A percentile compares a stretch with the other conserved stretches of the same genome.
Evolutionary conservation across 2,797 vertebrate genomes (phyloP).

Genomic region (Onychomys leucogaster): DNA sequence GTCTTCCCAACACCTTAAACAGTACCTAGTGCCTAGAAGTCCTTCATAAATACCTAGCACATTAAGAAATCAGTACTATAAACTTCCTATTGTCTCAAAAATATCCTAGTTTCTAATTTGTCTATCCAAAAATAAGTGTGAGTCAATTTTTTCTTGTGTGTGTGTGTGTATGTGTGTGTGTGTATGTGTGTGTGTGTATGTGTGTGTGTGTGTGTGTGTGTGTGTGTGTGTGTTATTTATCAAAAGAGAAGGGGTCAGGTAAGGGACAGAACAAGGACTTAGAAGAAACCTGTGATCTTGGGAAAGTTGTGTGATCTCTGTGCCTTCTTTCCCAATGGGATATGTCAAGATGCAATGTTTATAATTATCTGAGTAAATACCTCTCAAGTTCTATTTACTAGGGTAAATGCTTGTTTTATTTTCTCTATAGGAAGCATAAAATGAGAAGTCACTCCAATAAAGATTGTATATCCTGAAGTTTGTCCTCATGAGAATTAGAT

Average conservation of each 20-base stretch:
- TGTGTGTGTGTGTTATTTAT: not conserved
- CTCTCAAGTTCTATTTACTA: not conserved
- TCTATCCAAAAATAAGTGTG: not conserved
- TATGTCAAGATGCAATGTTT: not conserved
- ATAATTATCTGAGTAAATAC: not conserved
- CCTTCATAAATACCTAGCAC: not conserved
- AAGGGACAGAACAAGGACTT: not conserved
- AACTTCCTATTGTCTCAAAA: not conserved
- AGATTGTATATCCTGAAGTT: not conserved
- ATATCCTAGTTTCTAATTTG: not conserved
- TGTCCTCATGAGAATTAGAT: not conserved
- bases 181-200: not conserved
- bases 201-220: too few species aligned
- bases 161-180: not conserved
- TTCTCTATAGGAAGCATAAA: not conserved
- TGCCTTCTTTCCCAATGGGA: not conserved
- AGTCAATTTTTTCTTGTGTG: not conserved
- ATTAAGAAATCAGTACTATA: not conserved
- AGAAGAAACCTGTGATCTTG: not conserved
- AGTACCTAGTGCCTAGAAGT: not conserved
- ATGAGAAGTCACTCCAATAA: not conserved
- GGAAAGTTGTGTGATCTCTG: not conserved
- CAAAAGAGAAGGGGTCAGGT: not conserved
- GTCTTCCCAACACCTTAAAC: not conserved
- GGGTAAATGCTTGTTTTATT: not conserved